phyloP scores from a whole-genome alignment of 1,140 invertebrate genomes.

The Lamellibrachia luymesi region DNA sequence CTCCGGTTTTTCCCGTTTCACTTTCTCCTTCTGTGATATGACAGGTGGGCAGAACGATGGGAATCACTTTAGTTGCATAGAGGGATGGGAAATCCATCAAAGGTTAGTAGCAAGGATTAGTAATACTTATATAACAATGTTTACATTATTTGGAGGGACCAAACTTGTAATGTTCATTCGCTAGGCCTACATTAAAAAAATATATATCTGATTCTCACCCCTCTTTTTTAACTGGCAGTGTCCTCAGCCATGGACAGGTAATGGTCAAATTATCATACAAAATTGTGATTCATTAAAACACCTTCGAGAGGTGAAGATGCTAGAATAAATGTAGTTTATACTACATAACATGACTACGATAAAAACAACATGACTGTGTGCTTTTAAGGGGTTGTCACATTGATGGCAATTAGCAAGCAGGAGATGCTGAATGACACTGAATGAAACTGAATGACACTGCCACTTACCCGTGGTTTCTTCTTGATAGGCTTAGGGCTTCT shows the following conservation, averaged over 20 bases:
- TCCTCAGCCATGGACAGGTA: no score
- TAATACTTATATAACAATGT: background rate
- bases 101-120: slow-evolving; percentile 61
- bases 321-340: background rate
- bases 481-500: background rate
- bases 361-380: background rate
- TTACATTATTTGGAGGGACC: no score
- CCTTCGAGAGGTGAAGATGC: no score
- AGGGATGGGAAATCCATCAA: slow-evolving; percentile 43
- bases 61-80: slow-evolving; percentile 45
- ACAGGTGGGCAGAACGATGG: slow-evolving; percentile 52
- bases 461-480: background rate
- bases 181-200: no score
- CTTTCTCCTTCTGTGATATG: slow-evolving; percentile 40
- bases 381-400: background rate
- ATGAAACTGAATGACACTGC: no score
- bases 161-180: no score
- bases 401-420: no score
- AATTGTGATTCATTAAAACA: no score
- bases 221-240: no score
- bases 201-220: no score
- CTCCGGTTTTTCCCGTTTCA: slow-evolving; percentile 56
- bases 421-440: background rate
- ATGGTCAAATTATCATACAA: no score
- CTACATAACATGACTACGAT: background rate